Base-by-base conservation (phyloP, 2,797 vertebrate genomes). In the Paratrypauchen microcephalus region DNA sequence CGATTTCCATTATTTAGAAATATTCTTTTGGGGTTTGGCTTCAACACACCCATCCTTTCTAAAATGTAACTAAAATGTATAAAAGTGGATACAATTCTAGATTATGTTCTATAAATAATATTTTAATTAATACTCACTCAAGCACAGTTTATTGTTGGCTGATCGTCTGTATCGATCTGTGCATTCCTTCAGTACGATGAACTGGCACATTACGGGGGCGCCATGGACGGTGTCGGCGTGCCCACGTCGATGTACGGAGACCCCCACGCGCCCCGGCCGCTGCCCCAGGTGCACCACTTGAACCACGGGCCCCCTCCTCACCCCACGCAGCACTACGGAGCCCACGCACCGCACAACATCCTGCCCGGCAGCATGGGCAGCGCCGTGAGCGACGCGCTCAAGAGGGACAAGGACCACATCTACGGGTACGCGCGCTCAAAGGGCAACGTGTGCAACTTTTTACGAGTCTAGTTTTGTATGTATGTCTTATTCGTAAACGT, bases 341-440 rank as follows among this genome's bases (percentile, higher is more conserved):
- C 97, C 59, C 97, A 99, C 92, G 96, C 97, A 92, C 97, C 97
- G 48, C 97, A 99, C 66, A 98, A 98, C 94, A 97, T 98, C 89
- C 99, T 99, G 96, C 96, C 97, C 91, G 95, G 93, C 83, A 96
- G 96, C 94, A 99, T 99, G 97, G 97, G 97, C 90, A 98, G 97
- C 70, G 97, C 97, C 95, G 97, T 99, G 95, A 99, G 99, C 94
- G 97, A 99, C 91, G 97, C 97, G 92, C 93, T 99, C 94, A 99
- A 99, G 93, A 93, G 97, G 94, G 97, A 99, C 95, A 99, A 98
- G 94, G 97, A 99, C 93, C 96, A 97, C 83, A 99, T 99, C 94
- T 99, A 99, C 87, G 97, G 97, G 97, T 99, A 96, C 21, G 41
- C 12, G 18, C 39, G 11, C 13, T n/a, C 5, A 11, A 45, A 2